Conservation (phyloP, 2,113 vertebrate genomes). For the Pluvianellus socialis region DNA sequence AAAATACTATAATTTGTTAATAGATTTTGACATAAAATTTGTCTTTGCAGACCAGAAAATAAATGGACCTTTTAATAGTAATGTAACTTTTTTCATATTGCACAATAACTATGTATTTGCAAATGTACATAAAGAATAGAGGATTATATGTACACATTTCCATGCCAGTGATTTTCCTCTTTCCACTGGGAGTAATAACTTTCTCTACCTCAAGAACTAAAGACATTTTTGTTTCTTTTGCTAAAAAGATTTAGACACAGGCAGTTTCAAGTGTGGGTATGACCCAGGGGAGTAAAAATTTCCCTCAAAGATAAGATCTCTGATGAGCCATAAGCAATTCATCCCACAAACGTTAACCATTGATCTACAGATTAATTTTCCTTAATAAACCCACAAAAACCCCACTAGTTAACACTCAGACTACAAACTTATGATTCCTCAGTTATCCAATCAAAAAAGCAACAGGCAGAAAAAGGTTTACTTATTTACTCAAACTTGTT, state of each 20-base stretch:
- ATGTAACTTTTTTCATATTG: not conserved
- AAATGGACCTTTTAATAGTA: not conserved
- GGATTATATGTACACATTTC: not conserved
- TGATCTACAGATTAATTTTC: not conserved
- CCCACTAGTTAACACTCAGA: not conserved
- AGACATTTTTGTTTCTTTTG: not conserved
- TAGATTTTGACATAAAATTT: not conserved
- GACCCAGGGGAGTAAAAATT: not conserved
- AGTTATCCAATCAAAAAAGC: not conserved
- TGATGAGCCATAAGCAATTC: not conserved
- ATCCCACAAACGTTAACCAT: not conserved
- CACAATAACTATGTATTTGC: not conserved
- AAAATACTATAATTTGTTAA: not conserved
- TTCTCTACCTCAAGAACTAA: not conserved
- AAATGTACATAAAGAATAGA: not conserved
- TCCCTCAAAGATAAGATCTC: not conserved
- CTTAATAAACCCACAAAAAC: accelerated
- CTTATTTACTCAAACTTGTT: not conserved
- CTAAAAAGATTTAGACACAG: not conserved
- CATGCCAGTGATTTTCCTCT: not conserved
- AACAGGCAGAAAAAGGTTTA: not conserved
- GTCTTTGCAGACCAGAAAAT: conserved; percentile 16
- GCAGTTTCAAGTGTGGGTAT: not conserved
- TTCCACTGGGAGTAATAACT: not conserved
- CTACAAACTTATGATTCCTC: not conserved